Evolutionary conservation across 35 echinoderm and acorn worm species (phyloP).

Genomic region (Apostichopus californicus): DNA sequence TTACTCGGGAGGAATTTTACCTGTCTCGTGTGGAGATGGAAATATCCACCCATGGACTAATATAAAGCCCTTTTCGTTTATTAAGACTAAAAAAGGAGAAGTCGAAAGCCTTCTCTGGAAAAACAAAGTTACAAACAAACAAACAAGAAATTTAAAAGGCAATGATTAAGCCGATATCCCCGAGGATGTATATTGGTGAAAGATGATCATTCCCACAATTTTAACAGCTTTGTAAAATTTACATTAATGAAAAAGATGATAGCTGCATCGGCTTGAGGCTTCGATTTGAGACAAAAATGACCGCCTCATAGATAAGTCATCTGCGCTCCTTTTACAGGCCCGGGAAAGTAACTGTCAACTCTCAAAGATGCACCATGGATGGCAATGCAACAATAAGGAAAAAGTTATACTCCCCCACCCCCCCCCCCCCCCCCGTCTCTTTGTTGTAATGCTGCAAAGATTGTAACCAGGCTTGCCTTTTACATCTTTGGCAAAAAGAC

Average conservation of each 20-base stretch:
- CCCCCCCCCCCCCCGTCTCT: neutral
- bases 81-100: neutral
- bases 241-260: neutral
- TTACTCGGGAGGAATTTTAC: neutral
- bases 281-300: constrained; percentile 1
- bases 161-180: constrained; percentile 22
- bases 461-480: neutral
- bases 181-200: constrained; percentile 16
- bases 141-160: neutral
- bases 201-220: constrained; percentile 27
- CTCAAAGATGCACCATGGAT: neutral
- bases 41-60: constrained; percentile 10
- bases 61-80: neutral
- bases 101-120: neutral
- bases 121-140: neutral
- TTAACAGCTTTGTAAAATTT: constrained; percentile 40
- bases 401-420: no score
- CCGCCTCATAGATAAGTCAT: neutral
- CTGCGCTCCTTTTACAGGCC: neutral
- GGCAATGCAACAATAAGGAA: neutral
- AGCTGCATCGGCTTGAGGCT: constrained; percentile 6
- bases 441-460: neutral
- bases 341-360: neutral
- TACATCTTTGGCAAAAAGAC: neutral
- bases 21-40: neutral